Evolutionary conservation across 1,140 invertebrate species (phyloP), one percentile per base, ranked within the genome.

Genomic region (Drosophila oshimai): DNA sequence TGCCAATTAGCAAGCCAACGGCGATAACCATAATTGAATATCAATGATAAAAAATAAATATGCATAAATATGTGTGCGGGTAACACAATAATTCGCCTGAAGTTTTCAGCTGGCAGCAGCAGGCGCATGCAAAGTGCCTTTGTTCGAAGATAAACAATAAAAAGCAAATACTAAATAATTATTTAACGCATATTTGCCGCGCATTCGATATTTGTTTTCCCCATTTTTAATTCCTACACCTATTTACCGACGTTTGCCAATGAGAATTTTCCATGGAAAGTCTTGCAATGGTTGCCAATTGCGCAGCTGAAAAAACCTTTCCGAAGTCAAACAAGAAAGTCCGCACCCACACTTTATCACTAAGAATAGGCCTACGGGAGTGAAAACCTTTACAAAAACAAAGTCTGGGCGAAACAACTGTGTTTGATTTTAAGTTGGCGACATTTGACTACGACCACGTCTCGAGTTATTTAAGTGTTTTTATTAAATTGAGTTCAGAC

Each of bases 1-100:
- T 76, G 68, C 60, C 77, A 73, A 83, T 81, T 77, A 81, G 60
- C 58, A 18, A 29, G 58, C 62, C 47, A 83, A 60, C 18, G 28
- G 70, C 65, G 80, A 86, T 86, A 86, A 86, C 51, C 64, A 45
- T 74, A 86, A 86, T 84, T 84, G 70, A 84, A 84, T 84, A 65
- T 65, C 60, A 74, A 79, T 74, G 74, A 84, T 74, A 74, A 84
- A 69, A 50, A 41, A 72, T 61, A 64, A 64, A 75, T 53, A 67
- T 55, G 34, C 33, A 50, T 39, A 51, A 55, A 60, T 60, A 45
- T 57, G 42, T 44, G 44, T 57, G 42, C 42, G 36, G 24, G 31
- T 29, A 44, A 22, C 51, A 44, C 41, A 34, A 39, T 47, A 53
- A 49, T 58, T 36, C 47, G 28, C 15, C 12, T n/a, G 39, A 13